Base-by-base conservation (phyloP, 1,140 invertebrate species). In the Ceratina australensis region DNA sequence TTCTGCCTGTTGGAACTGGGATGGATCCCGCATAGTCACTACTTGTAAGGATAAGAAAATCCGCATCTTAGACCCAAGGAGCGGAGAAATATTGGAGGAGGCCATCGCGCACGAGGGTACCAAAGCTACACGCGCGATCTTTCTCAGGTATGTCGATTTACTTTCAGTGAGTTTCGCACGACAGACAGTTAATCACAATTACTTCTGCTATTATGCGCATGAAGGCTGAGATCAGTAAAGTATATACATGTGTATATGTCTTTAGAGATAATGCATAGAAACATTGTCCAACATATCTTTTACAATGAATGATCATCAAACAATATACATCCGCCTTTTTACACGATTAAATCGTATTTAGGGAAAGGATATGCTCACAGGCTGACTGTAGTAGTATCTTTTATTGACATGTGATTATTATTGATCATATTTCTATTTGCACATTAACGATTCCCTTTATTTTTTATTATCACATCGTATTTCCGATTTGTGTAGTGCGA, bases 1-100 rank as follows among this genome's bases (percentile, higher is more conserved):
- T 92, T 98, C 97, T 72, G 97, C 98, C 20, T 97, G 97, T 88
- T 99, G 98, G 95, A 99, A 98, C 90, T 98, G 97, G 96, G 97
- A 99, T 87, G 99, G 99, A 61, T 97, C 96, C 66, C 95, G 98
- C 88, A 94, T 99, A 77, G 95, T 99, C 1, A 99, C 98, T 56
- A 99, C 98, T 0, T 99, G 98, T 93, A 98, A 99, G 92, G 99
- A 99, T 92, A 99, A 99, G 92, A 98, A 98, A 92, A 98, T 99
- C 82, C 95, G 99, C 60, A 95, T 99, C 69, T 95, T 99, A 79
- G 97, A 99, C 92, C 98, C 98, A 0, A 94, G 98, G 69, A 96
- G 95, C n/a, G 97, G 97, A 13, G 95, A 95, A 84, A 93, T 99
- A 63, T 94, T 97, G 66, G 94, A 96, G 90, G 97, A 99, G 91